phyloP scores from a whole-genome alignment of 2,113 vertebrate species.

The Neofelis nebulosa region DNA sequence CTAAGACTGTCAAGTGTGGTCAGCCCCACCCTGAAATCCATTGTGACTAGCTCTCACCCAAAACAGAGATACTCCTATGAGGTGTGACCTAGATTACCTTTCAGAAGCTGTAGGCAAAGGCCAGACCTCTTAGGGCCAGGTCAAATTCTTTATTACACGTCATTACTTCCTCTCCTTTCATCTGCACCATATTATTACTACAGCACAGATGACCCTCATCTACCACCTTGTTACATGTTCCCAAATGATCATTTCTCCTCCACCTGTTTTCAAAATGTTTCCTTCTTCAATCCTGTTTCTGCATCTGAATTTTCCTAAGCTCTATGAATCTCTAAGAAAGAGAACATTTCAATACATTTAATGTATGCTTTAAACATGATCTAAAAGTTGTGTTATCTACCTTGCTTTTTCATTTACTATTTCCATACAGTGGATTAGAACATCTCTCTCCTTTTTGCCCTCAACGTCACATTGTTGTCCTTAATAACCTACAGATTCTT shows the following conservation, averaged over 20 bases:
- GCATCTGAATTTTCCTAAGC: not conserved
- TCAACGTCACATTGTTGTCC: not conserved
- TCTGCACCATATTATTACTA: not conserved
- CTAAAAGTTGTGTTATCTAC: not conserved
- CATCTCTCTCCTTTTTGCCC: not conserved
- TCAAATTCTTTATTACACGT: not conserved
- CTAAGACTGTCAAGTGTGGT: not conserved
- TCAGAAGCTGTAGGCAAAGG: not conserved
- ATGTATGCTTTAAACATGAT: not conserved
- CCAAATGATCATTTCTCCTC: not conserved
- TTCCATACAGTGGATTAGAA: not conserved
- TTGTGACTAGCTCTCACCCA: not conserved
- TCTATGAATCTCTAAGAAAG: not conserved
- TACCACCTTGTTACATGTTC: not conserved
- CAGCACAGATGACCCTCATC: not conserved
- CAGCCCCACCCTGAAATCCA: not conserved
- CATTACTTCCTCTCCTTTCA: not conserved
- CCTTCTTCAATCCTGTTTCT: not conserved
- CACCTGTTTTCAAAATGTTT: not conserved
- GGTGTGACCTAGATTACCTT: not conserved
- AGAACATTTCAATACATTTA: not conserved
- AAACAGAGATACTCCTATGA: not conserved
- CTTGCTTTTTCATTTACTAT: constrained; percentile 13
- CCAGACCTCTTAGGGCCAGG: not conserved
- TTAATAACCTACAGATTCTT: not conserved